phyloP scores from a whole-genome alignment of 1,140 invertebrate species.

The Drosophila pseudoobscura region DNA sequence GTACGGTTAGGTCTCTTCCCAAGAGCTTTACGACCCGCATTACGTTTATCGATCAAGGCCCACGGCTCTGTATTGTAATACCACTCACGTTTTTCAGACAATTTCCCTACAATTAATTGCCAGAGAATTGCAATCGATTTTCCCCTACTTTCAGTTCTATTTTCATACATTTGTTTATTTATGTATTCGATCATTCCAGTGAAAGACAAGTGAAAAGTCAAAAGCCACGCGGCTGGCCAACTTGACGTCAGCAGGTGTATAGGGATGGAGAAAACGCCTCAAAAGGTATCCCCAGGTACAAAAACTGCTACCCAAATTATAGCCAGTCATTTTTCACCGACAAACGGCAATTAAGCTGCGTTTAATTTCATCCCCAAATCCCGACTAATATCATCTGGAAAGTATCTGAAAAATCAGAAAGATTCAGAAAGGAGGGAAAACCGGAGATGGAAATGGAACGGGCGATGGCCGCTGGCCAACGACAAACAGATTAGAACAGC shows the following conservation, averaged over 20 bases:
- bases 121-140: constrained; percentile 45
- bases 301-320: constrained; percentile 3
- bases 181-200: constrained; percentile 48
- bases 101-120: constrained; percentile 51
- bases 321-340: constrained; percentile 26
- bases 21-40: constrained; percentile 36
- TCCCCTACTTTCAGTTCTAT: constrained; percentile 44
- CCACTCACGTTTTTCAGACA: constrained; percentile 50
- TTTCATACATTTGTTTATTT: constrained; percentile 52
- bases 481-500: constrained; percentile 75
- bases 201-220: constrained; percentile 66
- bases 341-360: constrained; percentile 49
- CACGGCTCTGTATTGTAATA: constrained; percentile 41
- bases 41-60: constrained; percentile 27
- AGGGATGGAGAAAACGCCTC: background rate
- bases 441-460: background rate
- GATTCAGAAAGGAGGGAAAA: background rate
- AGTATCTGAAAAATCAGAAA: constrained; percentile 51
- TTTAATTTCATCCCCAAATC: constrained; percentile 38
- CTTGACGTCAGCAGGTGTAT: constrained; percentile 50
- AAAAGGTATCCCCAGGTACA: constrained; percentile 11
- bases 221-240: constrained; percentile 41
- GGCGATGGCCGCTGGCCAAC: constrained; percentile 36
- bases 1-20: constrained; percentile 1
- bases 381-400: constrained; percentile 51